Base-by-base conservation (phyloP, 2,797 vertebrate genomes). In the Pyrocephalus nanus region DNA sequence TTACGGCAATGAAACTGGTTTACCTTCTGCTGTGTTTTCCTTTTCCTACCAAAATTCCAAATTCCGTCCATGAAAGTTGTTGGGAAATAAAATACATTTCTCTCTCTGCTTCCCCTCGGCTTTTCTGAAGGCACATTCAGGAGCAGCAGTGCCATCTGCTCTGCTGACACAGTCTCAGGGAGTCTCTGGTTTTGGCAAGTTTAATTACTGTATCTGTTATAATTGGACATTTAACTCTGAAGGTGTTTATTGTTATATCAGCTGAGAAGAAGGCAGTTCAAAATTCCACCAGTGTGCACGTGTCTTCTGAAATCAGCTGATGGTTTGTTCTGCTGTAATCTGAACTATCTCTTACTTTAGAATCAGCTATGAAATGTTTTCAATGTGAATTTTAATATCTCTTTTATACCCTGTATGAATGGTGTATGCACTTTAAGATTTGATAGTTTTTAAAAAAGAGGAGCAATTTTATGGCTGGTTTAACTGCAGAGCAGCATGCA, bases 21-120 rank as follows among this genome's bases (percentile, higher is more conserved):
- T 73, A 38, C 18, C 7, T 47, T 66, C n/a, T 71, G 40, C 20
- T 65, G 13, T 75, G 6, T 69, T 86, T 90, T 74, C 6, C 36
- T 74, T 88, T 89, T 53, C 40, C 22, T 76, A 76, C 12, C 23
- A 47, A 85, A 92, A 85, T 53, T 71, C 32, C 25, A 26, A 64
- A 58, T 77, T 83, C 65, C 51, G 11, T 77, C 83, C 62, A 55
- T 76, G 61, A 8, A 74, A 64, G 17, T 30, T 86, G 30, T 20
- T 80, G 27, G 65, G 26, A 83, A 80, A 70, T 79, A 32, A 66
- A 83, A 42, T 36, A 5, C 1, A 4, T 64, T 74, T 69, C 9
- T 40, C n/a, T 32, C 34, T 23, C 27, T 14, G 6, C 16, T 22
- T 7, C 12, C 22, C 26, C 47, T 30, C 0, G 1, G 40, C 15